These are phyloP conservation scores for Pachliopta kotzebuea DNA, from an alignment of 2,888 invertebrate genomes.

Conservation along the genomic window DNA sequence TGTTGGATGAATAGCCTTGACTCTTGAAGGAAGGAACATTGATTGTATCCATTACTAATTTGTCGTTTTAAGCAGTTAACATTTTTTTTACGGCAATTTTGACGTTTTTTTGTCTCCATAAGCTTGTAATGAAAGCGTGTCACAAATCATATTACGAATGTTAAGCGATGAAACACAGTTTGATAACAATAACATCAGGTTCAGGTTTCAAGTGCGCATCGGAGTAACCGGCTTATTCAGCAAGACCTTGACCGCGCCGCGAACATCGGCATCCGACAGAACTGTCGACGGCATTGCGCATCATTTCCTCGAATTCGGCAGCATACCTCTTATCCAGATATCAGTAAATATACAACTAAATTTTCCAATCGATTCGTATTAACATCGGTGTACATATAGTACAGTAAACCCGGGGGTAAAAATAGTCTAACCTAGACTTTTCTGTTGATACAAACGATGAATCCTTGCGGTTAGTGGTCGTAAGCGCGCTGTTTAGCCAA, in stretches of 20 bases:
- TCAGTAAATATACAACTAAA: no score
- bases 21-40: no score
- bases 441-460: not conserved
- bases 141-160: not conserved
- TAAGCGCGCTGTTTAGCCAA: conserved; percentile 53
- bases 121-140: no score
- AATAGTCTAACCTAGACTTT: not conserved
- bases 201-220: conserved; percentile 56
- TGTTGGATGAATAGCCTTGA: no score
- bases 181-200: conserved; percentile 22
- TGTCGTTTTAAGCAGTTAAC: no score
- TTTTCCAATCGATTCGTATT: no score
- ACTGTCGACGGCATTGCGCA: conserved; percentile 43
- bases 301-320: conserved; percentile 33
- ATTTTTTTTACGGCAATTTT: no score
- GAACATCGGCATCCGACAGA: conserved; percentile 43
- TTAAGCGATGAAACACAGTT: conserved; percentile 3
- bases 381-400: no score
- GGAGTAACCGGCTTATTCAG: conserved; percentile 46
- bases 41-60: no score
- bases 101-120: no score
- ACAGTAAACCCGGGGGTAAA: no score
- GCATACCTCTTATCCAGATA: no score
- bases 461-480: conserved; percentile 44
- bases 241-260: conserved; percentile 68